Percentiles rank a stretch among this genome's conserved stretches.
phyloP scores from a whole-genome alignment of 2,888 invertebrate species.

The Herminia tarsipennalis region DNA sequence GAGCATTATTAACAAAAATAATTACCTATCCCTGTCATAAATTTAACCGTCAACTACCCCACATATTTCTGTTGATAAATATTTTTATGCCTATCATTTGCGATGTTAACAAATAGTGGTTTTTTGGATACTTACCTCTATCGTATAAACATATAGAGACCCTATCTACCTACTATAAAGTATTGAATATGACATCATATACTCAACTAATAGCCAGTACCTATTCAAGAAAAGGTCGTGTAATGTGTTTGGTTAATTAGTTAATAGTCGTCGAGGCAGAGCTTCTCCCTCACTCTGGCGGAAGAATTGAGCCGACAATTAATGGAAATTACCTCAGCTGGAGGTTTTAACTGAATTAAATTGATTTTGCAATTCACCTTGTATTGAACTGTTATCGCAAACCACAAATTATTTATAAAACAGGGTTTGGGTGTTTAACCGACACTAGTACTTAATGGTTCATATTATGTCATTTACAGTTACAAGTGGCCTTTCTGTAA shows the following conservation, averaged over 20 bases:
- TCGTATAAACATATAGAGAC: too few relatives aligned
- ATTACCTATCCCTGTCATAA: too few relatives aligned
- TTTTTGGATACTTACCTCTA: too few relatives aligned
- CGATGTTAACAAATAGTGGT: too few relatives aligned
- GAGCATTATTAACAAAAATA: too few relatives aligned
- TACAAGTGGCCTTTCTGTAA: too few relatives aligned
- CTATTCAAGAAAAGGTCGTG: constrained; percentile 32
- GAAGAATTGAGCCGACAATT: constrained; percentile 65
- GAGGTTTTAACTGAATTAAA: constrained; percentile 63
- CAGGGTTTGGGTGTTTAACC: background rate
- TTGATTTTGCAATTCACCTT: constrained; percentile 63
- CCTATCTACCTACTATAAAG: too few relatives aligned
- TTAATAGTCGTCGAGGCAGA: constrained; percentile 53
- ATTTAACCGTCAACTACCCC: too few relatives aligned
- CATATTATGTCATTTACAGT: background rate
- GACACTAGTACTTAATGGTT: background rate
- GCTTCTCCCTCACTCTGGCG: constrained; percentile 47
- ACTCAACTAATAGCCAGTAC: constrained; percentile 13
- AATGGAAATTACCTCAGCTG: constrained; percentile 75
- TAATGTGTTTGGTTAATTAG: constrained; percentile 59
- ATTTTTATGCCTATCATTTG: too few relatives aligned
- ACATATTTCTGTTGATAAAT: too few relatives aligned
- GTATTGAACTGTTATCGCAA: constrained; percentile 37
- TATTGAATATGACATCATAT: constrained; percentile 11
- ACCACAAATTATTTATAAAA: constrained; percentile 26